Evolutionary conservation across 2,797 vertebrate species (phyloP).

Genomic region (Uromys caudimaculatus): DNA sequence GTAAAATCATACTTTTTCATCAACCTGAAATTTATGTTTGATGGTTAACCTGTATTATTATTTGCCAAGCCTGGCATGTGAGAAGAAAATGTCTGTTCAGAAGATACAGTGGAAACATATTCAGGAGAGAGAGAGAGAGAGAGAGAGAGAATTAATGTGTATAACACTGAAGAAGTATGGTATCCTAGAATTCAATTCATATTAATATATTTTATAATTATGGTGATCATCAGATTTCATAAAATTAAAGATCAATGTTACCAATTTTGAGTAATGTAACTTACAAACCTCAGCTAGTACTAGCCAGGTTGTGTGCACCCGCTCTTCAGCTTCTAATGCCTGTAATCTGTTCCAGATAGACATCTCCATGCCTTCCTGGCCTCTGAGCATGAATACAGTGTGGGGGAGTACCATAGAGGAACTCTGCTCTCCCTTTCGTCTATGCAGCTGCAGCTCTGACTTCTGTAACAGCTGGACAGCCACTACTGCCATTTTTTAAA

Average conservation of each 20-base stretch:
- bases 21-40: constrained; percentile 5
- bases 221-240: background rate
- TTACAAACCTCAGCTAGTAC: background rate
- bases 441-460: background rate
- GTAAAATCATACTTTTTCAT: constrained; percentile 2
- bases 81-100: background rate
- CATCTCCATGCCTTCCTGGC: background rate
- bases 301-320: background rate
- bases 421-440: background rate
- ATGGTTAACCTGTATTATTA: background rate
- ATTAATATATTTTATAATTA: constrained; percentile 32
- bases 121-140: background rate
- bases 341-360: background rate
- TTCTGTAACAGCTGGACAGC: background rate
- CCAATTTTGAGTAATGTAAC: background rate
- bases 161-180: background rate
- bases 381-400: background rate
- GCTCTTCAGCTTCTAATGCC: background rate
- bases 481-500: background rate
- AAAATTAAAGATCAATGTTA: constrained; percentile 10
- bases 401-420: background rate
- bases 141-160: background rate
- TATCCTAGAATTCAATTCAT: background rate
- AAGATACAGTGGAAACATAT: background rate
- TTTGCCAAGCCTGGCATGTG: background rate